A percentile compares a stretch with the other conserved stretches of the same genome.
These are phyloP conservation scores for Hydroisotoma schaefferi DNA, from an alignment of 2,888 invertebrate genomes.

Conservation along the genomic window DNA sequence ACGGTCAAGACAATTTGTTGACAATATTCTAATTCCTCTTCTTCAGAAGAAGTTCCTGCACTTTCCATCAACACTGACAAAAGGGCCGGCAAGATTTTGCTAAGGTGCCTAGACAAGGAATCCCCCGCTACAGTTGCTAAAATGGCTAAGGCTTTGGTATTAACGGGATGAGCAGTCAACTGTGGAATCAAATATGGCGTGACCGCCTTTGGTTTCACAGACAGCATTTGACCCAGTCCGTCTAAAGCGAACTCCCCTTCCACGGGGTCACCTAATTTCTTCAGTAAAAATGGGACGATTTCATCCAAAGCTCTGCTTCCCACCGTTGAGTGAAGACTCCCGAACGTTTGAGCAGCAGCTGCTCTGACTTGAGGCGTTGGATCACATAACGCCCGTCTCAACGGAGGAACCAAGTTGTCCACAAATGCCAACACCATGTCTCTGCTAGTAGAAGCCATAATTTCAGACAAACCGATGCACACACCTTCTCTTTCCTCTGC, in stretches of 20 bases:
- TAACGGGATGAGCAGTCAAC: conserved; percentile 80
- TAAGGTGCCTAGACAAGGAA: conserved; percentile 81
- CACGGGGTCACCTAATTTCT: conserved; percentile 70
- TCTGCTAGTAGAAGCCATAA: conserved; percentile 91
- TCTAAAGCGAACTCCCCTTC: conserved; percentile 88
- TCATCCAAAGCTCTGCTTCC: conserved; percentile 93
- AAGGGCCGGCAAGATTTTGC: conserved; percentile 87
- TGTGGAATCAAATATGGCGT: conserved; percentile 94
- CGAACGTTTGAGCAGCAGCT: conserved; percentile 96
- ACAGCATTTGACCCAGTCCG: conserved; percentile 94
- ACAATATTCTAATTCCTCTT: conserved; percentile 78
- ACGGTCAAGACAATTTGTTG: conserved; percentile 89
- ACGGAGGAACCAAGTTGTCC: conserved; percentile 84
- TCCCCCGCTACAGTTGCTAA: conserved; percentile 93
- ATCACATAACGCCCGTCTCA: conserved; percentile 91
- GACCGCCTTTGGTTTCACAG: conserved; percentile 91
- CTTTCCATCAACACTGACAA: conserved; percentile 54
- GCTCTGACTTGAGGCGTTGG: conserved; percentile 83
- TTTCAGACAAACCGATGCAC: conserved; percentile 96
- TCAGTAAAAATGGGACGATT: conserved; percentile 87
- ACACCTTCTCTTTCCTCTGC: conserved; percentile 97
- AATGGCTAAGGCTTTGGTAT: conserved; percentile 89
- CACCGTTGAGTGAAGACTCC: conserved; percentile 89
- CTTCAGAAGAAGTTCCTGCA: conserved; percentile 21
- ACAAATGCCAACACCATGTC: conserved; percentile 91